A percentile compares a stretch with the other conserved stretches of the same genome.
These are phyloP conservation scores for Sisyra nigra DNA, from an alignment of 2,888 invertebrate genomes.

Conservation along the genomic window DNA sequence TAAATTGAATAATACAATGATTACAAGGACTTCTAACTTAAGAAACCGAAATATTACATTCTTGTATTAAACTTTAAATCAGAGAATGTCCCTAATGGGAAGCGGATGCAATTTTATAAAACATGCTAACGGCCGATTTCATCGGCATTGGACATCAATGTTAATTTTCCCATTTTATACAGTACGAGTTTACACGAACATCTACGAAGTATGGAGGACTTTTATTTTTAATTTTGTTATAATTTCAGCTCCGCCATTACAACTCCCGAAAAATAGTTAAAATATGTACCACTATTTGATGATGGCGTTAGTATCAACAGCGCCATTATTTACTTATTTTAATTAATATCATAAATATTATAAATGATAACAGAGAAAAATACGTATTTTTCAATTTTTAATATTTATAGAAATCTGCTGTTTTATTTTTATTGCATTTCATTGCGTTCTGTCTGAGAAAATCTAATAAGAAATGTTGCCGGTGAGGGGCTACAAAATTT, in stretches of 20 bases:
- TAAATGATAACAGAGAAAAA: too few relatives aligned
- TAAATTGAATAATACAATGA: constrained; percentile 1
- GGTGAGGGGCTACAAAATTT: constrained; percentile 19
- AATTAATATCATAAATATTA: too few relatives aligned
- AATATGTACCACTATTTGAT: background rate
- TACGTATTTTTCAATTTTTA: too few relatives aligned
- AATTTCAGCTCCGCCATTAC: constrained; percentile 3
- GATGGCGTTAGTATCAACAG: background rate
- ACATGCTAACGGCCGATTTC: constrained; percentile 3
- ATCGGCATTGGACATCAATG: background rate
- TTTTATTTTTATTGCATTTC: too few relatives aligned
- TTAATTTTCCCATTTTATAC: background rate
- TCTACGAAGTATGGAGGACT: background rate
- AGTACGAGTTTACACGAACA: constrained; percentile 1
- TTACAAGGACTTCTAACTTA: background rate
- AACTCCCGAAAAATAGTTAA: background rate
- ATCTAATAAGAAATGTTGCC: background rate
- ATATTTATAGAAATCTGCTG: too few relatives aligned
- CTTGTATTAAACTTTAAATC: background rate
- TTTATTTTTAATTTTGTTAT: constrained; percentile 3
- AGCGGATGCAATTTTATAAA: background rate
- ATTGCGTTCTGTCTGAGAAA: background rate
- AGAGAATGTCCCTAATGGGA: constrained; percentile 4
- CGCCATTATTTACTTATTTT: background rate
- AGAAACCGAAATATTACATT: background rate